Conservation (phyloP, 1,140 invertebrate genomes). For the Solen grandis region DNA sequence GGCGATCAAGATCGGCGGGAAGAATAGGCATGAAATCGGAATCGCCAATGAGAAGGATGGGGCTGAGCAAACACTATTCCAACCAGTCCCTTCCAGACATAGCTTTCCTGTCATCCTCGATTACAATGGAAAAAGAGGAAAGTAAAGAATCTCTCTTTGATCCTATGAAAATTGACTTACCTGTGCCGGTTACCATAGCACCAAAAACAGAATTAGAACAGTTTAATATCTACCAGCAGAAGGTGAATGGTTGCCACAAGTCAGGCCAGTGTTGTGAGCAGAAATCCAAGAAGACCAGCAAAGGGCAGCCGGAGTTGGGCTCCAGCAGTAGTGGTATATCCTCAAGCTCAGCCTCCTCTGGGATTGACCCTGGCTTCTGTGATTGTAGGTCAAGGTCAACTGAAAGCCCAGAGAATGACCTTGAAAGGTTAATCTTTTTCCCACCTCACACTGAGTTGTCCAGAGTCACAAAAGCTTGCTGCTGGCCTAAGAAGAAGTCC, state of each 20-base stretch:
- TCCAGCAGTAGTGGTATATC: conserved; percentile 70
- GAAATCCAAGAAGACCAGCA: not conserved
- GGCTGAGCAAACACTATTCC: conserved; percentile 60
- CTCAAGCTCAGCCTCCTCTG: conserved; percentile 70
- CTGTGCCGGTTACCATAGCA: conserved; percentile 37
- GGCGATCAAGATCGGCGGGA: conserved; percentile 39
- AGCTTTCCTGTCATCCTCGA: conserved; percentile 63
- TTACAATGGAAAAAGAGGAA: conserved; percentile 40
- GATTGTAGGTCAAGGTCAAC: conserved; percentile 62
- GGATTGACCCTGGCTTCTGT: conserved; percentile 71
- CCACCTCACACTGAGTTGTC: conserved; percentile 73
- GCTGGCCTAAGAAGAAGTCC: conserved; percentile 24
- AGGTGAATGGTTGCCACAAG: conserved; percentile 11
- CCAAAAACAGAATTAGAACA: conserved; percentile 48
- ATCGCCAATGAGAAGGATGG: conserved; percentile 23
- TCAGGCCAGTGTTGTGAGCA: not conserved
- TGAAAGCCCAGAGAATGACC: conserved; percentile 65
- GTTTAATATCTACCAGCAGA: conserved; percentile 51
- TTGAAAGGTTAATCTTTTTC: conserved; percentile 74
- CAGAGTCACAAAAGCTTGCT: conserved; percentile 35
- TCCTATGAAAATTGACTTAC: conserved; percentile 51
- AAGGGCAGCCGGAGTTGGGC: conserved; percentile 53
- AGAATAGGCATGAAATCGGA: conserved; percentile 16
- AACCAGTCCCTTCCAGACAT: conserved; percentile 74
- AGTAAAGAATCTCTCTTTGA: conserved; percentile 52